phyloP scores from a whole-genome alignment of 2,113 vertebrate species.

The Stigmatopora argus region DNA sequence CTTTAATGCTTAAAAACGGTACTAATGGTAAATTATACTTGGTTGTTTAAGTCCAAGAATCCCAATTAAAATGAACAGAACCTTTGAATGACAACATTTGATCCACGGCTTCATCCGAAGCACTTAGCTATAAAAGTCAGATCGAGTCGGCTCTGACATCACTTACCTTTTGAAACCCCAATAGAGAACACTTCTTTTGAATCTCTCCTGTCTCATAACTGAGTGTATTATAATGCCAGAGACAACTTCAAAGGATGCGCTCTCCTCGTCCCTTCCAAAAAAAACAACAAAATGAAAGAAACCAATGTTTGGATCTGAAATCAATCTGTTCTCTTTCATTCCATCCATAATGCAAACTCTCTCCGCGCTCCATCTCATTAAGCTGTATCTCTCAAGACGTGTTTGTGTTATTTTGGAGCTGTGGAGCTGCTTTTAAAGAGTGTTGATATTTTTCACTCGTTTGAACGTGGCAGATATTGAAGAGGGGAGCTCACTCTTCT shows the following conservation, averaged over 20 bases:
- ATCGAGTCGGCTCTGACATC: conserved; percentile 22
- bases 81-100: neutral
- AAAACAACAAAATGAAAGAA: conserved; percentile 9
- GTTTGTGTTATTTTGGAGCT: neutral
- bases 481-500: conserved; percentile 17
- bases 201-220: conserved; percentile 30
- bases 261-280: conserved; percentile 8
- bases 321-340: conserved; percentile 22
- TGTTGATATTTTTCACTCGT: conserved; percentile 6
- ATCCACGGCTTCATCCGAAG: neutral
- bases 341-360: conserved; percentile 9
- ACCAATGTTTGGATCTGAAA: conserved; percentile 13
- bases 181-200: conserved; percentile 20
- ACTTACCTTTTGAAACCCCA: conserved; percentile 41
- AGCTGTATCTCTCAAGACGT: conserved; percentile 7
- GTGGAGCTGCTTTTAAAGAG: neutral
- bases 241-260: conserved; percentile 37
- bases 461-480: neutral
- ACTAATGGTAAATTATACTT: too few relatives aligned
- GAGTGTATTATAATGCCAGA: conserved; percentile 33
- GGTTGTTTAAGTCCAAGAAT: neutral
- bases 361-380: conserved; percentile 22
- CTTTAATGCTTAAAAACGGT: neutral
- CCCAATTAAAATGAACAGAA: neutral
- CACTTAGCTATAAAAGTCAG: neutral